Percentiles rank a stretch among this genome's conserved stretches.
phyloP scores from a whole-genome alignment of 2,797 vertebrate genomes.

The Nannoperca obscura region DNA sequence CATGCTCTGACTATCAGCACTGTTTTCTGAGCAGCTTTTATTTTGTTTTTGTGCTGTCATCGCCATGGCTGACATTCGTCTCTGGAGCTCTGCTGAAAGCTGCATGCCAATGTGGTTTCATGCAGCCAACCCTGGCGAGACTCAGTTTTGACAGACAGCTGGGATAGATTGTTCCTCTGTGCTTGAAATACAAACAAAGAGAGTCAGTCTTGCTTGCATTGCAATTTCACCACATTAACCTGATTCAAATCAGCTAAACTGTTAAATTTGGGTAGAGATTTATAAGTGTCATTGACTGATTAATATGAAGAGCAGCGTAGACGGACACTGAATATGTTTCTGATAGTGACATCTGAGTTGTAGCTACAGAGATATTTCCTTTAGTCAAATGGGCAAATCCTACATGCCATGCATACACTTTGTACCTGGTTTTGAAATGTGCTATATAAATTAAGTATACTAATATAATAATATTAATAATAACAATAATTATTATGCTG shows the following conservation, averaged over 20 bases:
- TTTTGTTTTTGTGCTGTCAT: conserved; percentile 45
- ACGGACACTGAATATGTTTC: not conserved
- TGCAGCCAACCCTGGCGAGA: conserved; percentile 53
- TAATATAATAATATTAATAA: no score
- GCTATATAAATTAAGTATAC: no score
- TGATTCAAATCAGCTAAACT: conserved; percentile 34
- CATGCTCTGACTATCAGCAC: conserved; percentile 23
- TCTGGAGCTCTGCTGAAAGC: conserved; percentile 39
- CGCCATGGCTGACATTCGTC: conserved; percentile 33
- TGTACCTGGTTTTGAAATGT: no score
- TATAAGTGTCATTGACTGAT: conserved; percentile 27
- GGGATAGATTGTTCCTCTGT: conserved; percentile 17
- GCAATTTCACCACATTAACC: conserved; percentile 30
- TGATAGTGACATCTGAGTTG: not conserved
- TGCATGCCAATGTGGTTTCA: conserved; percentile 56
- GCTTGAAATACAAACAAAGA: conserved; percentile 34
- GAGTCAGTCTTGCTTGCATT: conserved; percentile 17
- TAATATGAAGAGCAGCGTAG: conserved; percentile 22
- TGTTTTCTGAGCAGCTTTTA: conserved; percentile 23
- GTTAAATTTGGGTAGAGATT: conserved; percentile 35
- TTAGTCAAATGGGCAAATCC: not conserved
- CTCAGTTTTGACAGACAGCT: conserved; percentile 45
- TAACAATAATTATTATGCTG: no score
- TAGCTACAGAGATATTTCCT: not conserved
- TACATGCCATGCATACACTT: not conserved